Percentiles rank a stretch among this genome's conserved stretches.
These are phyloP conservation scores for Contarinia nasturtii DNA, from an alignment of 1,140 invertebrate species.

Conservation along the genomic window DNA sequence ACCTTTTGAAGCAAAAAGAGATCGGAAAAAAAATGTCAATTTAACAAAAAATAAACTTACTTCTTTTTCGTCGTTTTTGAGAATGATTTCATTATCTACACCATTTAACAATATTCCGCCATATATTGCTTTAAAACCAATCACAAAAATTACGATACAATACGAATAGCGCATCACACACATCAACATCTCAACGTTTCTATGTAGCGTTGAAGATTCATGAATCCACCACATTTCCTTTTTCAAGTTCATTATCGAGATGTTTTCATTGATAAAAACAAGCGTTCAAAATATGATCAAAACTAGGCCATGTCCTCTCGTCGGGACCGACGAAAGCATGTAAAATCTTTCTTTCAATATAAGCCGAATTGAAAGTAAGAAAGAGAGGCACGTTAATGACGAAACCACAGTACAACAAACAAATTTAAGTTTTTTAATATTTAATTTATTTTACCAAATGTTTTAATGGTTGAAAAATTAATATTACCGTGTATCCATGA, in stretches of 20 bases:
- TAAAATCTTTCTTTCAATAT: slow-evolving; percentile 62
- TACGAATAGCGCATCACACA: slow-evolving; percentile 45
- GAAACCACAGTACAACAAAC: slow-evolving; percentile 45
- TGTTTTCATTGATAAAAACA: slow-evolving; percentile 66
- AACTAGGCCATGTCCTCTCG: slow-evolving; percentile 74
- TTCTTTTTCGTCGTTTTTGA: no score
- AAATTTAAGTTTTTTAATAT: slow-evolving; percentile 4
- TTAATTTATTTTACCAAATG: background rate
- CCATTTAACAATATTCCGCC: no score
- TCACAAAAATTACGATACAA: no score
- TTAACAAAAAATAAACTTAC: slow-evolving; percentile 4
- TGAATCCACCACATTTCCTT: slow-evolving; percentile 72
- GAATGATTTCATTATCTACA: no score
- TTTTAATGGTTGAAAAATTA: background rate
- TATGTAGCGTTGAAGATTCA: slow-evolving; percentile 47
- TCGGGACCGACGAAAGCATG: slow-evolving; percentile 70
- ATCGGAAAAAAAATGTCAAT: background rate
- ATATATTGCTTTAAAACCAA: no score
- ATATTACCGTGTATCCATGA: slow-evolving; percentile 64
- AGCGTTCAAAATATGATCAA: slow-evolving; percentile 80
- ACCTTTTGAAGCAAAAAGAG: slow-evolving; percentile 27
- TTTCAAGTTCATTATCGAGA: slow-evolving; percentile 70
- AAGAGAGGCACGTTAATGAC: slow-evolving; percentile 41
- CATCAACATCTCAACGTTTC: slow-evolving; percentile 68
- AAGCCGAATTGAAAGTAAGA: slow-evolving; percentile 57